Evolutionary conservation across 2,888 invertebrate genomes (phyloP).

Genomic region (Lepeophtheirus nordmannii): DNA sequence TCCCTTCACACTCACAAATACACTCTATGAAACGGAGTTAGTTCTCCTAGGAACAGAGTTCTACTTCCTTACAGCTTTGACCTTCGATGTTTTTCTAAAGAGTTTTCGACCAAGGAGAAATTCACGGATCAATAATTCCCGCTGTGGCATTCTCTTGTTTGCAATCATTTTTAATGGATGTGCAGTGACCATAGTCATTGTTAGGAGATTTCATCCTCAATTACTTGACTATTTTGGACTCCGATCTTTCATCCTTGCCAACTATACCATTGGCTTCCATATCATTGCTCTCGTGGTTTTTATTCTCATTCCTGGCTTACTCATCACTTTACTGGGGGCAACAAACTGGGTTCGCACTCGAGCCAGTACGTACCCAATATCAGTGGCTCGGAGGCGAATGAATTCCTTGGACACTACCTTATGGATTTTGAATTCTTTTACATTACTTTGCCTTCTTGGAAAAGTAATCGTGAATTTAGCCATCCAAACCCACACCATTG

Average conservation of each 20-base stretch:
- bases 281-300: background rate
- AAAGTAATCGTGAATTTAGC: background rate
- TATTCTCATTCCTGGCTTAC: background rate
- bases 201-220: background rate
- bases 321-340: background rate
- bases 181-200: background rate
- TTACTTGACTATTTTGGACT: background rate
- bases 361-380: background rate
- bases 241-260: background rate
- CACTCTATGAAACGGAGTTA: background rate
- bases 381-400: background rate
- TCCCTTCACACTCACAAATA: background rate
- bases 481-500: background rate
- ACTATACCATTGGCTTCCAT: background rate
- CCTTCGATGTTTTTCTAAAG: background rate
- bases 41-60: background rate
- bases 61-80: background rate
- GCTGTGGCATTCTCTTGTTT: background rate
- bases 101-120: background rate
- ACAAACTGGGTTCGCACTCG: constrained; percentile 4
- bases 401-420: background rate
- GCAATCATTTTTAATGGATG: background rate
- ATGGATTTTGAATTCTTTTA: background rate
- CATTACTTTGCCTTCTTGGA: background rate
- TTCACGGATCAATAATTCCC: background rate